Conservation (phyloP, 2,797 vertebrate genomes). For the Phataginus tetradactyla region DNA sequence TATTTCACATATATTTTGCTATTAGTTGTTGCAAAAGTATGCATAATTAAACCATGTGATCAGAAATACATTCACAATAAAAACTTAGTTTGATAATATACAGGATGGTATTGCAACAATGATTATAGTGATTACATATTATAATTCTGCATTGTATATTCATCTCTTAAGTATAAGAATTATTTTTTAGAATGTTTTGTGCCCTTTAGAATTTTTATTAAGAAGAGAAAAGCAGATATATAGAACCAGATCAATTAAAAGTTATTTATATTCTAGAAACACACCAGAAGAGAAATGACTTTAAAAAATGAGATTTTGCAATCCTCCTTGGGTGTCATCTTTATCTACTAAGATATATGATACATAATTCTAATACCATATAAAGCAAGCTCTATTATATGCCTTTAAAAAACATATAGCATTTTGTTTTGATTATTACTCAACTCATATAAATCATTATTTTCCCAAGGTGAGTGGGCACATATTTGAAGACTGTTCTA, state of each 20-base stretch:
- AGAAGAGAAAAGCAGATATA: background rate
- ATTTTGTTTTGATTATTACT: background rate
- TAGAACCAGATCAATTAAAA: background rate
- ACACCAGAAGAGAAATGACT: background rate
- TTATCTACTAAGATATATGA: background rate
- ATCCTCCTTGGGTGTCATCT: background rate
- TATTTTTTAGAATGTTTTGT: conserved; percentile 32
- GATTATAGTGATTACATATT: background rate
- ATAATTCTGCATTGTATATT: background rate
- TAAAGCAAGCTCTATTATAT: background rate
- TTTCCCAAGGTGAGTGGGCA: background rate
- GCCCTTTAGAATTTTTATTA: conserved; percentile 30
- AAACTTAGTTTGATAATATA: background rate
- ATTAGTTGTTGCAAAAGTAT: background rate
- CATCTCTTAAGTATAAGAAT: background rate
- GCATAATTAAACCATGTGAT: background rate
- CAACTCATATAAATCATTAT: background rate
- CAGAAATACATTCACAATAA: background rate
- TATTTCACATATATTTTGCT: background rate
- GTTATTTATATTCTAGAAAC: conserved; percentile 2
- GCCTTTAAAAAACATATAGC: background rate
- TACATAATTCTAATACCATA: background rate
- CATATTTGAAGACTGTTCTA: conserved; percentile 17
- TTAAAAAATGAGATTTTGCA: background rate
- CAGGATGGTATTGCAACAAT: too few species aligned